Percentiles rank a stretch among this genome's conserved stretches.
Evolutionary conservation across 2,113 vertebrate genomes (phyloP).

Genomic region (crab-eating macaque (Macaca fascicularis)): DNA sequence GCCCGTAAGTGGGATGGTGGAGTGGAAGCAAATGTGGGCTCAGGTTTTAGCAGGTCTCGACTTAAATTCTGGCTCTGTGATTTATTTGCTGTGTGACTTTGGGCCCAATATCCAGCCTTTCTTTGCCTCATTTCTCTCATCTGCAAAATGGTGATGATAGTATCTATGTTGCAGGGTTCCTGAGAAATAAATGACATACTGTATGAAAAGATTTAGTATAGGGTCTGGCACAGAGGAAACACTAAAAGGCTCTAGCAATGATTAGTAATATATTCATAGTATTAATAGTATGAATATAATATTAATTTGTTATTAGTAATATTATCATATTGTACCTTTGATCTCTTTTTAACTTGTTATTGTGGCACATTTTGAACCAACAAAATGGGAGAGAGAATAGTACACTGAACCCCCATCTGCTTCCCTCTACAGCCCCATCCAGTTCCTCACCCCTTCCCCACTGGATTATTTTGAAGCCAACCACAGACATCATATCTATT

Average conservation of each 20-base stretch:
- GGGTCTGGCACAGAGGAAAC: background rate
- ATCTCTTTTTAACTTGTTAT: background rate
- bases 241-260: background rate
- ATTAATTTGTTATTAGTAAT: background rate
- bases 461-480: background rate
- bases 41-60: background rate
- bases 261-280: background rate
- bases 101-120: background rate
- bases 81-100: background rate
- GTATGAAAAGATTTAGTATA: background rate
- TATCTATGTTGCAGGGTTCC: background rate
- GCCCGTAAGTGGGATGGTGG: background rate
- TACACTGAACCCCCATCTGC: background rate
- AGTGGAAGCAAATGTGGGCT: background rate
- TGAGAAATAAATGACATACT: constrained; percentile 8
- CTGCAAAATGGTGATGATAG: background rate
- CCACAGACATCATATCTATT: background rate
- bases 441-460: background rate
- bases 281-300: background rate
- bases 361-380: background rate
- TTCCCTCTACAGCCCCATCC: background rate
- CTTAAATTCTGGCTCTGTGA: background rate
- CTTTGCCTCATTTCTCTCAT: background rate
- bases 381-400: background rate
- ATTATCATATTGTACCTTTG: background rate